Evolutionary conservation across 1,140 invertebrate species (phyloP), one percentile per base, ranked within the genome.

Genomic region (Acyrthosiphon pisum): DNA sequence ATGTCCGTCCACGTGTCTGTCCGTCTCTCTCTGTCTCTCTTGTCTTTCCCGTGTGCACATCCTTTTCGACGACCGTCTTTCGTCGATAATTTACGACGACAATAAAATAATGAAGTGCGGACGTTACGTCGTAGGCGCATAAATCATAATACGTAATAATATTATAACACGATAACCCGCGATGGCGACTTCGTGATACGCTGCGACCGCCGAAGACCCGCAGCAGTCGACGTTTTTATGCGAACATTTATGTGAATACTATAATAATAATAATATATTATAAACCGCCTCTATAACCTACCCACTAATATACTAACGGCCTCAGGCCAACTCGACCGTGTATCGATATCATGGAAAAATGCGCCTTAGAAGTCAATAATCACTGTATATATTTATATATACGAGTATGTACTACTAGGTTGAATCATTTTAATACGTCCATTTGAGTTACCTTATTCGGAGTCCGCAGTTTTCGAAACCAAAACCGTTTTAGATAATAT

Each of bases 141-240:
- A 88, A 50, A 90, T 90, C n/a, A 56, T 88, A 88, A 88, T 88
- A 48, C 20, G 20, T 89, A 90, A 56, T 50, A 50, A 56, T n/a
- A 50, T 90, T 14, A 35, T 76, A 76, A 76, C 60, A 35, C 60
- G 60, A 76, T 76, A 76, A 76, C 60, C 60, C 60, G 9, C 56
- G 4, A 76, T 1, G 60, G 60, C 6, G 30, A 76, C 60, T 76
- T 76, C 30, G 22, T 2, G 60, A 35, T n/a, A 18, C 14, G 30
- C 60, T 18, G 60, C 30, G 30, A 14, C 11, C 1, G n/a, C 60
- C 14, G 60, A 76, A n/a, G 14, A n/a, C 60, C 30, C 60, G 6
- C 30, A 18, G 60, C n/a, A 76, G 60, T 76, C 30, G n/a, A 76
- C 60, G 30, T 76, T 76, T 76, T 76, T 76, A 76, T 76, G 60